A percentile compares a stretch with the other conserved stretches of the same genome.
These are phyloP conservation scores for Macaria notata DNA, from an alignment of 2,888 invertebrate genomes.

Conservation along the genomic window DNA sequence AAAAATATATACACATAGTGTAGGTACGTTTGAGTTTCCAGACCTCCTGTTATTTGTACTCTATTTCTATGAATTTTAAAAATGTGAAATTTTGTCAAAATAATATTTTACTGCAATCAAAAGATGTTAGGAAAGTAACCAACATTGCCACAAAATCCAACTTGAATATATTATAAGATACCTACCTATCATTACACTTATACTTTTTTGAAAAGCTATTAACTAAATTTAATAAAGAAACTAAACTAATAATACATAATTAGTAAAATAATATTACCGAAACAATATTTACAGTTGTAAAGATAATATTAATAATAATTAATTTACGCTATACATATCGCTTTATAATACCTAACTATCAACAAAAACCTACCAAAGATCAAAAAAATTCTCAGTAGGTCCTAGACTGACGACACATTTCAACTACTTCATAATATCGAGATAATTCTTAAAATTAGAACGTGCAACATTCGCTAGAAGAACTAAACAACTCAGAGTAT, in stretches of 20 bases:
- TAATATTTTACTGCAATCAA: conserved; percentile 30
- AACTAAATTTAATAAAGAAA: conserved; percentile 34
- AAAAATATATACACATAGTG: conserved; percentile 58
- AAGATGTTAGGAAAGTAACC: conserved; percentile 44
- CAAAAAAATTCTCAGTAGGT: conserved; percentile 70
- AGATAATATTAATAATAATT: conserved; percentile 50
- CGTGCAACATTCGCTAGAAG: conserved; percentile 78
- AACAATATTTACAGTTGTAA: conserved; percentile 79
- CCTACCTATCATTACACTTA: conserved; percentile 48
- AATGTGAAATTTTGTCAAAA: conserved; percentile 39
- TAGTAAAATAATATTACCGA: conserved; percentile 72
- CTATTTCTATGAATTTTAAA: conserved; percentile 49
- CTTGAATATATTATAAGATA: conserved; percentile 48
- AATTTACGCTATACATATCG: conserved; percentile 72
- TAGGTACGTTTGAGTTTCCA: conserved; percentile 47
- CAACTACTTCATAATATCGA: conserved; percentile 73
- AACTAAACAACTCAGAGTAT: conserved; percentile 76
- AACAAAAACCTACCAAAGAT: conserved; percentile 73
- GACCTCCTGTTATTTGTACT: conserved; percentile 76
- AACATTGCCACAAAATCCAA: conserved; percentile 76
- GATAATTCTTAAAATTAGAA: conserved; percentile 72
- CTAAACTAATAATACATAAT: conserved; percentile 75
- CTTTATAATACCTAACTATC: conserved; percentile 69
- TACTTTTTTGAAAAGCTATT: conserved; percentile 69
- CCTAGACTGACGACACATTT: conserved; percentile 75